Evolutionary conservation across 2,113 vertebrate genomes (phyloP).

Genomic region (Thalassarche chlororhynchos): DNA sequence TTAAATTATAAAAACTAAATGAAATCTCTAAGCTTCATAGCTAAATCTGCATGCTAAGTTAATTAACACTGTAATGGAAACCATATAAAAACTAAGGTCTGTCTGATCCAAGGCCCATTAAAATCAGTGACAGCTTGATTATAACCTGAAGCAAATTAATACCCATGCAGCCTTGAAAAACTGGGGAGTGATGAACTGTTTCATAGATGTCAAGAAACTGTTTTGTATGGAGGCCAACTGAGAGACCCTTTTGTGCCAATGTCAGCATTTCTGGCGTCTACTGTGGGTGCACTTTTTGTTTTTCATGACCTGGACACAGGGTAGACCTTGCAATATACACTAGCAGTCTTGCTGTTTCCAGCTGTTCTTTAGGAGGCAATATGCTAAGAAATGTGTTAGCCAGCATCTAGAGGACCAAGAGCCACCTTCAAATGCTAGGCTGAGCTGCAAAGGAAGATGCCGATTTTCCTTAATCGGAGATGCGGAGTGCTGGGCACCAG

Average conservation of each 20-base stretch:
- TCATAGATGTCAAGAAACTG: not conserved
- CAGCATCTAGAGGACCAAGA: not conserved
- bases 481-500: not conserved
- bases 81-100: not conserved
- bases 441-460: not conserved
- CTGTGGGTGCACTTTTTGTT: not conserved
- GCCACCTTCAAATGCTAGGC: not conserved
- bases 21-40: not conserved
- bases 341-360: not conserved
- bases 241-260: not conserved
- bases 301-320: not conserved
- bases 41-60: slow-evolving; percentile 32
- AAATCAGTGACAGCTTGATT: slow-evolving; percentile 39
- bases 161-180: not conserved
- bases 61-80: slow-evolving; percentile 43
- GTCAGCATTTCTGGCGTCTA: not conserved
- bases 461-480: not conserved
- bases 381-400: not conserved
- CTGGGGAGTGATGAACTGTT: not conserved
- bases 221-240: not conserved
- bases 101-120: slow-evolving; percentile 16
- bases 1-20: slow-evolving; percentile 47
- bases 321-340: not conserved
- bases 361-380: not conserved
- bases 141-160: slow-evolving; percentile 29